A percentile compares a stretch with the other conserved stretches of the same genome.
These are phyloP conservation scores for Huso huso DNA, from an alignment of 2,797 vertebrate species.

Conservation along the genomic window DNA sequence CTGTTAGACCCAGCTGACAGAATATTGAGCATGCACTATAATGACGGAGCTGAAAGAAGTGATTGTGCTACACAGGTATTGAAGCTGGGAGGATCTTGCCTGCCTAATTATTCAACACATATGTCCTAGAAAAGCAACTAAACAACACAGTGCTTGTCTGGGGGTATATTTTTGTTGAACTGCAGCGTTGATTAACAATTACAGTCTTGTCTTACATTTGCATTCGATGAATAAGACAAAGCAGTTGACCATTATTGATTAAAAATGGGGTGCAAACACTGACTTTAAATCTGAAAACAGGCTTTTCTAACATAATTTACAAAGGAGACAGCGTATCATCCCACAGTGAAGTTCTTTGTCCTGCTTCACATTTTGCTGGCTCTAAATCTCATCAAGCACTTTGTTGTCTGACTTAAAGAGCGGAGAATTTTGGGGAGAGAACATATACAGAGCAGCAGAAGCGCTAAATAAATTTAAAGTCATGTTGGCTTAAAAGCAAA, in stretches of 20 bases:
- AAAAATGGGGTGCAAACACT: conserved; percentile 2
- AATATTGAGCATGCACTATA: conserved; percentile 23
- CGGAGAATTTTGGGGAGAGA: background rate
- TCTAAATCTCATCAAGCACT: background rate
- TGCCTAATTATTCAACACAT: conserved; percentile 60
- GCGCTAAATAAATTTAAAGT: background rate
- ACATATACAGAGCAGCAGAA: background rate
- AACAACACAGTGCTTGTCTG: conserved; percentile 62
- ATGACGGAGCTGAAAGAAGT: conserved; percentile 27
- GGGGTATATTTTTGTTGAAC: conserved; percentile 52
- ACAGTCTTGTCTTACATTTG: conserved; percentile 59
- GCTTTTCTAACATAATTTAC: conserved; percentile 13
- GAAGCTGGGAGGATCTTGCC: conserved; percentile 38
- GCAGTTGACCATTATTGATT: conserved; percentile 34
- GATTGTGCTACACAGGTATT: conserved; percentile 49
- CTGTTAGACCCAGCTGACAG: conserved; percentile 23
- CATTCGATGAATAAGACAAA: conserved; percentile 62
- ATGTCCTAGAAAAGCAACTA: conserved; percentile 45
- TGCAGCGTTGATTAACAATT: conserved; percentile 59
- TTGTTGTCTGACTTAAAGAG: background rate
- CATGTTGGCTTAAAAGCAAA: background rate
- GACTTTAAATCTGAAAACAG: conserved; percentile 2
- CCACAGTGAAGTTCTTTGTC: conserved; percentile 17
- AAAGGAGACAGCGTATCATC: conserved; percentile 7
- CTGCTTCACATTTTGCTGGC: background rate